Conservation (phyloP, 1,140 invertebrate species). For the Brachionus asplanchnoidis region DNA sequence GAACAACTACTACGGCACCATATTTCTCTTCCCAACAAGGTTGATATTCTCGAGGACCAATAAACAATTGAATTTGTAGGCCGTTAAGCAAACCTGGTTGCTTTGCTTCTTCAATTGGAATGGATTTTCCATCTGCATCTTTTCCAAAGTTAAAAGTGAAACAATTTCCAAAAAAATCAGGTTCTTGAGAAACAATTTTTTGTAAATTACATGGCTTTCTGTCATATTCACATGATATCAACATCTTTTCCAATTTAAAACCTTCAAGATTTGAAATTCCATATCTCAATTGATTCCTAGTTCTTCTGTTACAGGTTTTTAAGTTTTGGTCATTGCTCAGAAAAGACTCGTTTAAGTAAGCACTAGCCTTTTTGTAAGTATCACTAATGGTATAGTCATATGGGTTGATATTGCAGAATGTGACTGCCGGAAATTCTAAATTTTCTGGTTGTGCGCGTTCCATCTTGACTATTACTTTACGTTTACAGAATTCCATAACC, state of each 20-base stretch:
- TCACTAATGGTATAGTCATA: not conserved
- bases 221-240: constrained; percentile 4
- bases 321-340: not conserved
- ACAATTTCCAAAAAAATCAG: not conserved
- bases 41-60: constrained; percentile 13
- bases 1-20: not conserved
- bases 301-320: not conserved
- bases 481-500: not conserved
- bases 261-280: not conserved
- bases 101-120: not conserved
- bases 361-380: not conserved
- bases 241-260: not conserved
- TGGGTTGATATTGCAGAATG: constrained; percentile 16
- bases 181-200: not conserved
- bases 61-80: not conserved
- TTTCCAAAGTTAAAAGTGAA: constrained; percentile 27
- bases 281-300: not conserved
- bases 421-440: constrained; percentile 21
- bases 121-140: not conserved
- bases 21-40: constrained; percentile 7
- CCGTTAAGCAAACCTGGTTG: not conserved
- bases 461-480: not conserved
- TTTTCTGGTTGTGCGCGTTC: not conserved
- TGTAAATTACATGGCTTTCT: not conserved
- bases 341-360: not conserved